Conservation (phyloP, 2,797 vertebrate species). For the Decapterus maruadsi region DNA sequence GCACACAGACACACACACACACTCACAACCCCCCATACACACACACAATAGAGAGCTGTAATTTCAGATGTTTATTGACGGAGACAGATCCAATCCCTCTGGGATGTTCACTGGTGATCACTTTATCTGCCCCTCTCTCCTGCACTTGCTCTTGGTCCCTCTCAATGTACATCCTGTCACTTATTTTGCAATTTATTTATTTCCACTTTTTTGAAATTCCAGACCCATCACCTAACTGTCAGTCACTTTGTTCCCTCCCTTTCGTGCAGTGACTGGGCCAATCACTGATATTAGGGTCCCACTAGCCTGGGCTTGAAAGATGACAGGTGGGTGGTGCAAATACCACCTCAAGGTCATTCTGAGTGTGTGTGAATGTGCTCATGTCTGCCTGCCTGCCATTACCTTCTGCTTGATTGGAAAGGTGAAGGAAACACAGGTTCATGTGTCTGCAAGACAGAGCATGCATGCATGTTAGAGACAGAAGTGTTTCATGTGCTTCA, state of each 20-base stretch:
- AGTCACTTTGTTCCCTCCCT: constrained; percentile 30
- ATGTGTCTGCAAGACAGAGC: neutral
- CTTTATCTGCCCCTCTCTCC: constrained; percentile 44
- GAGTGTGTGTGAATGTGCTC: constrained; percentile 19
- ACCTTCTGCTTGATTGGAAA: constrained; percentile 44
- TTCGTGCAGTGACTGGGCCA: constrained; percentile 33
- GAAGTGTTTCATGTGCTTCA: neutral
- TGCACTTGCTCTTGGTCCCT: constrained; percentile 14
- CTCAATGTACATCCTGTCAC: constrained; percentile 12
- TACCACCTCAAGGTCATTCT: constrained; percentile 72
- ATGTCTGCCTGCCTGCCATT: constrained; percentile 39
- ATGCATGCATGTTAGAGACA: neutral
- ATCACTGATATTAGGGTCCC: constrained; percentile 27
- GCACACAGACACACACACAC: constrained; percentile 22
- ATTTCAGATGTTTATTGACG: constrained; percentile 82
- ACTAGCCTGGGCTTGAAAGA: constrained; percentile 18
- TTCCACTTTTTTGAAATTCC: constrained; percentile 20
- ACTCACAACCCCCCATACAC: constrained; percentile 15
- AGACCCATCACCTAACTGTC: constrained; percentile 10
- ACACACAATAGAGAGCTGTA: constrained; percentile 63
- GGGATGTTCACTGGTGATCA: constrained; percentile 67
- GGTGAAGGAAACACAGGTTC: constrained; percentile 33
- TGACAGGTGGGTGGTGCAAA: constrained; percentile 54
- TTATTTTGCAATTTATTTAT: constrained; percentile 32
- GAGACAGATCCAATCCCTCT: constrained; percentile 65